Conservation (phyloP, 1,140 invertebrate genomes). For the Arion vulgaris region DNA sequence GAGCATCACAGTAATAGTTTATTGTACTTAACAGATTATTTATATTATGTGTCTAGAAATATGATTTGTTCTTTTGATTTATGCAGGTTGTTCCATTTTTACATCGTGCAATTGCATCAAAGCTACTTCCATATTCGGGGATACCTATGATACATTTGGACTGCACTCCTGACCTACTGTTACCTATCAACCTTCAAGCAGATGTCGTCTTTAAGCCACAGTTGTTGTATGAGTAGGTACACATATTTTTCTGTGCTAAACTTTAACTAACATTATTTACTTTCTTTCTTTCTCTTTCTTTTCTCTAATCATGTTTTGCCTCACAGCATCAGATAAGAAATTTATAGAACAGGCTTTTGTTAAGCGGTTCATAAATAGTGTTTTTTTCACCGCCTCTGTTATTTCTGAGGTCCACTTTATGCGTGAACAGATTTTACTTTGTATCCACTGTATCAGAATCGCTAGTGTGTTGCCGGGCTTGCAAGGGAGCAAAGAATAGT, state of each 20-base stretch:
- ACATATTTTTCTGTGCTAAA: background rate
- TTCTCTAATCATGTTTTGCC: too few relatives aligned
- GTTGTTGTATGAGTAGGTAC: conserved; percentile 72
- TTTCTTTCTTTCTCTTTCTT: background rate
- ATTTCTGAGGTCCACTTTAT: too few relatives aligned
- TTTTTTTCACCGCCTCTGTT: too few relatives aligned
- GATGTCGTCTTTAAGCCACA: conserved; percentile 79
- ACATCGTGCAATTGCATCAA: conserved; percentile 86
- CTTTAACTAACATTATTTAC: background rate
- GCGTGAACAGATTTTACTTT: too few relatives aligned
- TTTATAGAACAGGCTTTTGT: too few relatives aligned
- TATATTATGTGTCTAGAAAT: too few relatives aligned
- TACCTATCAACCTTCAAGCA: conserved; percentile 83
- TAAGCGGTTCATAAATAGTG: too few relatives aligned
- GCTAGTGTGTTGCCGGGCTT: too few relatives aligned
- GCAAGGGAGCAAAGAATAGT: too few relatives aligned
- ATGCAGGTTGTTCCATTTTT: conserved; percentile 78
- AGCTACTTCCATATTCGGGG: conserved; percentile 83
- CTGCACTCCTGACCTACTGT: conserved; percentile 90
- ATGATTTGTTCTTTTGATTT: background rate
- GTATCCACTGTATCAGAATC: too few relatives aligned
- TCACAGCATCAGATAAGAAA: too few relatives aligned
- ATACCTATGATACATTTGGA: conserved; percentile 89
- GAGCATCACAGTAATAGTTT: background rate
- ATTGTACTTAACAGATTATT: background rate